Evolutionary conservation across 1,140 invertebrate genomes (phyloP).

Genomic region (Nasonia giraulti): DNA sequence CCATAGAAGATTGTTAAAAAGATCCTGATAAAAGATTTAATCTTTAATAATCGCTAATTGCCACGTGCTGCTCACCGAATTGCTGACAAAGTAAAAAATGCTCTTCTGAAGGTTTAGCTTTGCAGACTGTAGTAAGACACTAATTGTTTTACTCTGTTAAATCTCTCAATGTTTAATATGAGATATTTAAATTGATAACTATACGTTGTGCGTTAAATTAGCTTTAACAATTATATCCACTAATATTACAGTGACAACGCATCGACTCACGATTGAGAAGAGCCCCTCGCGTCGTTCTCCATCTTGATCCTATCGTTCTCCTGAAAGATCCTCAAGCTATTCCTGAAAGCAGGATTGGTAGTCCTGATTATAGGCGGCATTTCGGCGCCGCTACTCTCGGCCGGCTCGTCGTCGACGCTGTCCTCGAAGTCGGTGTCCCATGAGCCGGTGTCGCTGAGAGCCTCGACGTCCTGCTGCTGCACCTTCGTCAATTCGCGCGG

Average conservation of each 20-base stretch:
- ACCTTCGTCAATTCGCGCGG: neutral
- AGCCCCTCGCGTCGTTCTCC: constrained; percentile 6
- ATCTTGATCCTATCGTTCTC: constrained; percentile 50
- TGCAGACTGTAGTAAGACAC: too few species aligned
- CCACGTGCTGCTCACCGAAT: too few species aligned
- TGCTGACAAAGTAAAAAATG: too few species aligned
- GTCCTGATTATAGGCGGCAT: neutral
- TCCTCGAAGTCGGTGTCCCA: constrained; percentile 71
- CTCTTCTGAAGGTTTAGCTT: too few species aligned
- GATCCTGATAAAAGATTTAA: too few species aligned
- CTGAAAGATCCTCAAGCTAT: constrained; percentile 57
- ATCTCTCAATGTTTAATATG: neutral
- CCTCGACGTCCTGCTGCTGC: constrained; percentile 54
- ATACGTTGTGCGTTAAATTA: too few species aligned
- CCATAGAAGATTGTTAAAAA: too few species aligned
- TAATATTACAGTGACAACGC: too few species aligned
- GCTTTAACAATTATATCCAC: too few species aligned
- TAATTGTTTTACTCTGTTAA: neutral
- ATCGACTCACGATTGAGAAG: constrained; percentile 23
- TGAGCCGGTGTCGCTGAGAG: constrained; percentile 62
- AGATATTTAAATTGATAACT: too few species aligned
- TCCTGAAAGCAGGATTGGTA: constrained; percentile 53
- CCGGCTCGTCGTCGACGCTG: constrained; percentile 49
- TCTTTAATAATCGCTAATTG: too few species aligned
- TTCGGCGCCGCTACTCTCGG: constrained; percentile 36